Evolutionary conservation across 2,113 vertebrate genomes (phyloP).

Genomic region (Actenoides lindsayi): DNA sequence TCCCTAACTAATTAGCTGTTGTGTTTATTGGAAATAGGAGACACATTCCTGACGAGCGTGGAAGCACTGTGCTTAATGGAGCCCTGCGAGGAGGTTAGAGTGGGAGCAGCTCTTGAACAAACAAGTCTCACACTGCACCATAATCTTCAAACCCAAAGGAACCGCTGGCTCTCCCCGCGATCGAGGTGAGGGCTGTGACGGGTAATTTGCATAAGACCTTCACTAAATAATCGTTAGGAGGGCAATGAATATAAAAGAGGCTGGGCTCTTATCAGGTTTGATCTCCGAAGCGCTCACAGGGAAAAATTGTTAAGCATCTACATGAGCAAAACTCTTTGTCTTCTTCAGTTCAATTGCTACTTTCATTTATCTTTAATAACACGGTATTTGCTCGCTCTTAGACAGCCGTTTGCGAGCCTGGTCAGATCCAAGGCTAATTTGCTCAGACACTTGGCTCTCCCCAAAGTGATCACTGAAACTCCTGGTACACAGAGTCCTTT

Average conservation of each 20-base stretch:
- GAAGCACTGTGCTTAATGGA: neutral
- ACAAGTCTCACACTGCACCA: neutral
- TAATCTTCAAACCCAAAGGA: neutral
- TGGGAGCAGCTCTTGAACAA: neutral
- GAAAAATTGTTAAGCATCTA: slow-evolving; percentile 29
- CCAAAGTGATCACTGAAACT: slow-evolving; percentile 43
- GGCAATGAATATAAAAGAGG: neutral
- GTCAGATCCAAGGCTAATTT: slow-evolving; percentile 62
- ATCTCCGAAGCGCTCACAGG: neutral
- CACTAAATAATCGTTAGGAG: slow-evolving; percentile 4
- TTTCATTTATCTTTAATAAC: slow-evolving; percentile 67
- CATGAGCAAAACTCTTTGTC: slow-evolving; percentile 56
- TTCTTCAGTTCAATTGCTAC: slow-evolving; percentile 45
- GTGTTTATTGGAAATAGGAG: slow-evolving; percentile 52
- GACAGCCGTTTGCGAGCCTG: slow-evolving; percentile 46
- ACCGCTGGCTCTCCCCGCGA: neutral
- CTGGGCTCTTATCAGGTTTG: neutral
- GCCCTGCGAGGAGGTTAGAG: neutral
- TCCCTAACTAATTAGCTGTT: slow-evolving; percentile 9
- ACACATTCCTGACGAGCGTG: neutral
- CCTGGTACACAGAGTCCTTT: slow-evolving; percentile 58
- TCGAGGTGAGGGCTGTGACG: neutral
- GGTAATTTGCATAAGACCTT: slow-evolving; percentile 56
- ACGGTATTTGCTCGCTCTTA: slow-evolving; percentile 54
- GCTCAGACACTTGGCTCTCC: slow-evolving; percentile 56